Conservation (phyloP, 2,888 invertebrate species). For the Alentia gelatinosa region DNA sequence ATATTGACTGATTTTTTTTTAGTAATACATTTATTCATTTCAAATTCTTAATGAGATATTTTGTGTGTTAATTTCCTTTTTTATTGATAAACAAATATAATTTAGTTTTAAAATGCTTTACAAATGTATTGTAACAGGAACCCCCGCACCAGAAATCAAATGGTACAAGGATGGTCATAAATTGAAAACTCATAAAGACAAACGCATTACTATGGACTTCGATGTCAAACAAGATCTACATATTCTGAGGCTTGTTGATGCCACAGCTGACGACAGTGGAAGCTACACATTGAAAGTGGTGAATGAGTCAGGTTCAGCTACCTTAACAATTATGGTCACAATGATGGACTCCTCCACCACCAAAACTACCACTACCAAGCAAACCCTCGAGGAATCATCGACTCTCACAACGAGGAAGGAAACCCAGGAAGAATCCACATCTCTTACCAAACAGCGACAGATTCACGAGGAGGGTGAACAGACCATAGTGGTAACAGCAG, state of each 20-base stretch:
- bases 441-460: not conserved
- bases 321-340: conserved; percentile 59
- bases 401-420: not conserved
- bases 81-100: no score
- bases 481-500: not conserved
- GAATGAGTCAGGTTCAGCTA: conserved; percentile 66
- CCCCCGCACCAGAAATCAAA: conserved; percentile 57
- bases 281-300: conserved; percentile 69
- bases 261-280: conserved; percentile 66
- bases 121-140: conserved; percentile 52
- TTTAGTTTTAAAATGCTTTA: no score
- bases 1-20: no score
- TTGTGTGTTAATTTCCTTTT: no score
- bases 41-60: no score
- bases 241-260: conserved; percentile 53
- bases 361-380: not conserved
- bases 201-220: conserved; percentile 5
- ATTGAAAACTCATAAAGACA: conserved; percentile 61
- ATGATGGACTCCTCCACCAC: not conserved
- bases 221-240: conserved; percentile 18
- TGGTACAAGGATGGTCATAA: conserved; percentile 61
- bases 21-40: no score
- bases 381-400: not conserved
- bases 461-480: not conserved
- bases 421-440: not conserved